Evolutionary conservation across 2,888 invertebrate species (phyloP).

Genomic region (Leucania comma): DNA sequence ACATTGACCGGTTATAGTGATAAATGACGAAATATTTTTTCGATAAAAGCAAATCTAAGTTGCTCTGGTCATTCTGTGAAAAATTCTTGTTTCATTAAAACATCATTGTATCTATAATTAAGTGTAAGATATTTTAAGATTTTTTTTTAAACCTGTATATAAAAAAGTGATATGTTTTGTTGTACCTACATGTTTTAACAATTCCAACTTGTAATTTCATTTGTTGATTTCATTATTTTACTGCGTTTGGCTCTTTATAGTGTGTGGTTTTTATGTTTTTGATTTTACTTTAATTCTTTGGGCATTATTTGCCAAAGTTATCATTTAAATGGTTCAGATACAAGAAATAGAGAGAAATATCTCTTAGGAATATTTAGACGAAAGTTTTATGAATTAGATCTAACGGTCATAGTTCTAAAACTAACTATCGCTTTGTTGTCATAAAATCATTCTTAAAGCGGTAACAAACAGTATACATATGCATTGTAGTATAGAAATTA

Average conservation of each 20-base stretch:
- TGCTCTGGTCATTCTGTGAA: constrained; percentile 73
- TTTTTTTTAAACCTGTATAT: constrained; percentile 35
- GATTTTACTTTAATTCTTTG: not conserved
- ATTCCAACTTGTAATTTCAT: constrained; percentile 45
- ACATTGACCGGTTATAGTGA: constrained; percentile 13
- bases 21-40: not conserved
- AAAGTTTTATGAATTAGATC: not conserved
- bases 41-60: not conserved
- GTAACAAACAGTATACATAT: too few species aligned
- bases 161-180: constrained; percentile 26
- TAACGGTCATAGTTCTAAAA: not conserved
- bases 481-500: too few species aligned
- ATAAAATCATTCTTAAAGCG: not conserved
- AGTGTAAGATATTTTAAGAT: constrained; percentile 54
- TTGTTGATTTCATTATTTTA: constrained; percentile 59
- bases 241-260: constrained; percentile 63
- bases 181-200: constrained; percentile 53
- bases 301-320: not conserved
- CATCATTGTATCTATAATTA: constrained; percentile 46
- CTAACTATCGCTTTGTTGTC: not conserved
- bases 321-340: not conserved
- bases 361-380: not conserved
- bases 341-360: not conserved
- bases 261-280: constrained; percentile 23
- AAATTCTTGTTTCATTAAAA: constrained; percentile 47